Conservation (phyloP, 2,113 vertebrate genomes). For the Oncorhynchus mykiss region DNA sequence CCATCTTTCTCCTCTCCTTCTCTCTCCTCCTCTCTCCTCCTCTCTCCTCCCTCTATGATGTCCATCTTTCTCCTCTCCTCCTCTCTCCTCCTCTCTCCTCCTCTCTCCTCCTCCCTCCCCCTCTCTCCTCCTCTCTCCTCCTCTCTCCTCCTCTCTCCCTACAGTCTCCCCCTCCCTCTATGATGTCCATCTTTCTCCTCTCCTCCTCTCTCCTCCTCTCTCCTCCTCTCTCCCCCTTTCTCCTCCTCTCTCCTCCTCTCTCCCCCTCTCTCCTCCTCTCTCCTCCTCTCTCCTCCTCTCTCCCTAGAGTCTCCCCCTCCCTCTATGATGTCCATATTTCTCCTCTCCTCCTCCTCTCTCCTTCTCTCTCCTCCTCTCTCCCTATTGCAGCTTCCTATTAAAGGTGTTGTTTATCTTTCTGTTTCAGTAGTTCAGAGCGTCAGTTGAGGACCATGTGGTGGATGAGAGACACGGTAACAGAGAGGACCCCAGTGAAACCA, state of each 20-base stretch:
- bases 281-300: background rate
- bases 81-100: background rate
- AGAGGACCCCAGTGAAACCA: conserved; percentile 56
- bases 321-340: background rate
- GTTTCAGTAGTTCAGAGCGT: conserved; percentile 21
- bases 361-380: conserved; percentile 18
- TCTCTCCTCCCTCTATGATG: no score
- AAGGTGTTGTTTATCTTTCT: no score
- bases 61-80: no score
- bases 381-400: no score
- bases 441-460: conserved; percentile 40
- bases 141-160: no score
- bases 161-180: no score
- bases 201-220: background rate
- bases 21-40: background rate
- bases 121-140: no score
- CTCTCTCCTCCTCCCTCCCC: background rate
- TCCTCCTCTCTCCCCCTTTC: no score
- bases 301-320: conserved; percentile 18
- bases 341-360: background rate
- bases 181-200: no score
- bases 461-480: conserved; percentile 33
- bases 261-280: background rate
- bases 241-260: background rate
- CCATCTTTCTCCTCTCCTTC: background rate